Percentiles rank a stretch among this genome's conserved stretches.
Conservation (phyloP, 1,140 invertebrate species). For the Apocrypta bakeri region DNA sequence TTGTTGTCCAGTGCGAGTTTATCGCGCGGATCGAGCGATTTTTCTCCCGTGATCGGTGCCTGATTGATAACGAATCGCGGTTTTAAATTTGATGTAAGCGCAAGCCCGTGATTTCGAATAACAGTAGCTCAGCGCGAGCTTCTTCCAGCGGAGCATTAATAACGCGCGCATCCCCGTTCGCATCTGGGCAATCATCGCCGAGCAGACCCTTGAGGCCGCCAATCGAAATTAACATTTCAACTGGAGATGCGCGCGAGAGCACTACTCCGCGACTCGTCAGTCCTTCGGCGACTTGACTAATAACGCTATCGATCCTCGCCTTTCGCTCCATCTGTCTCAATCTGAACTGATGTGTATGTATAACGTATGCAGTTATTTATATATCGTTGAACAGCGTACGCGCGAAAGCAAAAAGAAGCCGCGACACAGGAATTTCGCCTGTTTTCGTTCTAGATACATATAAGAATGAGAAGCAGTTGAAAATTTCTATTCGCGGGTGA, state of each 20-base stretch:
- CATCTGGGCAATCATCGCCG: too few species aligned
- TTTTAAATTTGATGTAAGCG: neutral
- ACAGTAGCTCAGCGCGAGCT: neutral
- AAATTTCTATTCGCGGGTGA: neutral
- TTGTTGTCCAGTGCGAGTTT: neutral
- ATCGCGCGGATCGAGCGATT: too few species aligned
- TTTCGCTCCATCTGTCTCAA: neutral
- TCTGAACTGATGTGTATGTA: too few species aligned
- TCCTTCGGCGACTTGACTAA: neutral
- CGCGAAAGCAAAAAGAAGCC: too few species aligned
- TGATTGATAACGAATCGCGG: neutral
- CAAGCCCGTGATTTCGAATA: neutral
- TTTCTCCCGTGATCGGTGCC: neutral
- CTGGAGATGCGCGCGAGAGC: neutral
- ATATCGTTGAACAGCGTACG: too few species aligned
- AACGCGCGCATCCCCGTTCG: neutral
- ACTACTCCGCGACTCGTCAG: neutral
- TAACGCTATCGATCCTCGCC: neutral
- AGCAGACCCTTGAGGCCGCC: neutral
- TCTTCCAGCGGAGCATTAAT: neutral
- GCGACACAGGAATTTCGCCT: too few species aligned
- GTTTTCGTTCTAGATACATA: neutral
- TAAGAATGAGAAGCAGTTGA: neutral
- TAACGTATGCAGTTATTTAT: too few species aligned
- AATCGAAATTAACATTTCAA: slow-evolving; percentile 3